These are phyloP conservation scores for Stomorhina lunata DNA, from an alignment of 2,888 invertebrate genomes.

Conservation along the genomic window DNA sequence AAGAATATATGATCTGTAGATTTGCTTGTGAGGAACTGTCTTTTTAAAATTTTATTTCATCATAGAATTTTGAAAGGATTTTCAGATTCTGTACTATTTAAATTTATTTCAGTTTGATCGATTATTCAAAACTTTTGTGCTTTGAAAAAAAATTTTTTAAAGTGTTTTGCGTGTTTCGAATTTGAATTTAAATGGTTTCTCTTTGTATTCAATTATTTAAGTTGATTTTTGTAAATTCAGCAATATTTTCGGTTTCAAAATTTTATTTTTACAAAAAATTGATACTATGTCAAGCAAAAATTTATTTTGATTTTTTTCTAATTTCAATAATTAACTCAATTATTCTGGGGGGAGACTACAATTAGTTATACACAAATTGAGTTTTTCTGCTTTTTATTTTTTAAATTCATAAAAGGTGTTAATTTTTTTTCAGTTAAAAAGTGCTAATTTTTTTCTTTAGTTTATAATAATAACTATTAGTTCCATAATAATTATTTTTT, in stretches of 20 bases:
- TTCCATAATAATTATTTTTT: slow-evolving; percentile 10
- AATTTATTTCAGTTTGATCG: neutral
- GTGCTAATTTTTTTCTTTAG: slow-evolving; percentile 33
- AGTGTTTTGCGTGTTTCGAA: slow-evolving; percentile 43
- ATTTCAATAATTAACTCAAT: neutral
- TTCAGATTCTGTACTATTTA: neutral
- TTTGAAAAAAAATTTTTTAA: slow-evolving; percentile 27
- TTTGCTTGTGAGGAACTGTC: neutral
- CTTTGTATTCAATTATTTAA: neutral
- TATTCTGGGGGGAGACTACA: slow-evolving; percentile 4
- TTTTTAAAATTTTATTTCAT: neutral
- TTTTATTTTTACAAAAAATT: slow-evolving; percentile 33
- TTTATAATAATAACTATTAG: neutral
- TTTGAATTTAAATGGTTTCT: slow-evolving; percentile 16
- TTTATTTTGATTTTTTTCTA: slow-evolving; percentile 26
- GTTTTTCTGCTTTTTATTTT: neutral
- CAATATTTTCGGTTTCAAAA: slow-evolving; percentile 48
- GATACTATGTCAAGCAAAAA: slow-evolving; percentile 39
- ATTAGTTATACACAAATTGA: slow-evolving; percentile 46
- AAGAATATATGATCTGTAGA: neutral
- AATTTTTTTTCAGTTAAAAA: slow-evolving; percentile 45
- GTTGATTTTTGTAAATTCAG: slow-evolving; percentile 59
- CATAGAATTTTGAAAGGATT: neutral
- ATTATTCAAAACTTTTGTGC: slow-evolving; percentile 48
- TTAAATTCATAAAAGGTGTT: slow-evolving; percentile 43